Evolutionary conservation across 2,797 vertebrate genomes (phyloP).

Genomic region (Acrossocheilus fasciatus): DNA sequence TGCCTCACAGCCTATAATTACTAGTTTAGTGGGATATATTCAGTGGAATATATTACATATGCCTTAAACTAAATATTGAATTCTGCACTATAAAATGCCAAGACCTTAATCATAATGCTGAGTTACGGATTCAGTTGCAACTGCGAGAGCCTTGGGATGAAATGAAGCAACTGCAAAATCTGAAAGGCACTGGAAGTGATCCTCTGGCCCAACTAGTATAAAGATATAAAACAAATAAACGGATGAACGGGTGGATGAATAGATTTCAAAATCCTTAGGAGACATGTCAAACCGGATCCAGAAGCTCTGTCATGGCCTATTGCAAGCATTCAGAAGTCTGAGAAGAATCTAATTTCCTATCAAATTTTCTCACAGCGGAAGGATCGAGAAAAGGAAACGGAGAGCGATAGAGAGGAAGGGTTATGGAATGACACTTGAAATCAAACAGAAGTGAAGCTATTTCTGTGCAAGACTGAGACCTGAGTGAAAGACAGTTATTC

Average conservation of each 20-base stretch:
- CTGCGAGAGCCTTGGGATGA: neutral
- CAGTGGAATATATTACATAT: conserved; percentile 53
- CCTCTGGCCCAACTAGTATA: neutral
- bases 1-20: conserved; percentile 58
- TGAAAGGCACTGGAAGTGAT: conserved; percentile 12
- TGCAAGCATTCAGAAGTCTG: neutral
- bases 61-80: conserved; percentile 38
- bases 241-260: neutral
- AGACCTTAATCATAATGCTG: conserved; percentile 38
- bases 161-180: conserved; percentile 16
- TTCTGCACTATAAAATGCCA: conserved; percentile 52
- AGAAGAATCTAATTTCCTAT: conserved; percentile 28
- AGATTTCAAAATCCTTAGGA: conserved; percentile 8
- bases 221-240: conserved; percentile 34
- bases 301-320: conserved; percentile 1
- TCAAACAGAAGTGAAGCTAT: conserved; percentile 21
- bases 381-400: neutral
- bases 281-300: conserved; percentile 6
- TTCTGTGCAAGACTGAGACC: conserved; percentile 3
- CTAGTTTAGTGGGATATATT: conserved; percentile 50
- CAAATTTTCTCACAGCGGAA: conserved; percentile 7
- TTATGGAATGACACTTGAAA: neutral
- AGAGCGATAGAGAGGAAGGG: neutral
- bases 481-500: conserved; percentile 27
- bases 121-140: conserved; percentile 19